Evolutionary conservation across 2,113 vertebrate species (phyloP).

Genomic region (Sclerurus mexicanus): DNA sequence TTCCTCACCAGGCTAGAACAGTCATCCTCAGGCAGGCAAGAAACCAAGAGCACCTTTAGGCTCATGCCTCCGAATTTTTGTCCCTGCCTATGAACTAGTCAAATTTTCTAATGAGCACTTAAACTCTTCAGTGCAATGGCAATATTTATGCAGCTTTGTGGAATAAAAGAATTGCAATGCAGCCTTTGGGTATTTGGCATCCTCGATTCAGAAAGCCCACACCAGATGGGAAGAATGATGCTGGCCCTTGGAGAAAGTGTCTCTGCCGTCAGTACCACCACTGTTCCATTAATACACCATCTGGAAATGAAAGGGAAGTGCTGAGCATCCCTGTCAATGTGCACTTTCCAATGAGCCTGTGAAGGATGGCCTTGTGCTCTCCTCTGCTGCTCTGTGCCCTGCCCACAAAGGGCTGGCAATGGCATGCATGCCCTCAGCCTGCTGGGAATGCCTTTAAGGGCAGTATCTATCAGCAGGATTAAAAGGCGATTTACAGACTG

Average conservation of each 20-base stretch:
- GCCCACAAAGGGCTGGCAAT: neutral
- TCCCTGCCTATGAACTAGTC: neutral
- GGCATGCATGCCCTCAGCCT: rapidly evolving
- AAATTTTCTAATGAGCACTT: neutral
- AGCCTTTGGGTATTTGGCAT: neutral
- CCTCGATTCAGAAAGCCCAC: neutral
- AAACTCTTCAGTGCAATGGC: neutral
- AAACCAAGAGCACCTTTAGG: neutral
- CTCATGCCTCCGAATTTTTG: neutral
- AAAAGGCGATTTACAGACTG: neutral
- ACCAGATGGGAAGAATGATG: neutral
- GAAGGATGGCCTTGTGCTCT: neutral
- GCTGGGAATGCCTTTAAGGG: neutral
- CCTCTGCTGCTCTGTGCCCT: neutral
- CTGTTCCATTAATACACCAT: neutral
- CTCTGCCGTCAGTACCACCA: neutral
- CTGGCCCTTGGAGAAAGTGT: neutral
- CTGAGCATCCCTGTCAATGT: neutral
- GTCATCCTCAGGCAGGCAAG: neutral
- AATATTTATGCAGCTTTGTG: neutral
- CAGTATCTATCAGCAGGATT: neutral
- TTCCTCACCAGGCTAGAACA: neutral
- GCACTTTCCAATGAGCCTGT: neutral
- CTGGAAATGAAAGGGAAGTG: neutral
- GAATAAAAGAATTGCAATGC: neutral